These are phyloP conservation scores for Corythoichthys haematopterus DNA, from an alignment of 2,113 vertebrate genomes.

Conservation along the genomic window DNA sequence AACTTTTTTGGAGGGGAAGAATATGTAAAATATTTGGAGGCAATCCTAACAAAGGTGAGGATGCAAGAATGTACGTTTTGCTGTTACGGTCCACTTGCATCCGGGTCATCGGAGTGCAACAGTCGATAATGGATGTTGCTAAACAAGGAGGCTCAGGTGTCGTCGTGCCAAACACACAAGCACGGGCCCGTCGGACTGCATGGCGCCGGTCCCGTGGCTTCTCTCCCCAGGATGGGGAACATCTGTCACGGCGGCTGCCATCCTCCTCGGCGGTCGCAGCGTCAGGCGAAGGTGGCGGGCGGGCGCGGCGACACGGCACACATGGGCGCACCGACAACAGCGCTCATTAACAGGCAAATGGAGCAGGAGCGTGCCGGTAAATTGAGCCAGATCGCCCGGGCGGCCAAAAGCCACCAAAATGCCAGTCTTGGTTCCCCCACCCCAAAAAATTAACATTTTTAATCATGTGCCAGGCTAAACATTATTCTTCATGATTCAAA, in stretches of 20 bases:
- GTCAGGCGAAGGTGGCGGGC: constrained; percentile 69
- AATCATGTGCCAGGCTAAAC: constrained; percentile 78
- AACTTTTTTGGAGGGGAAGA: not conserved
- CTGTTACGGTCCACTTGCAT: not conserved
- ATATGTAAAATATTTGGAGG: not conserved
- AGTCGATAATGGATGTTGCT: not conserved
- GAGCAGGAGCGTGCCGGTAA: constrained; percentile 66
- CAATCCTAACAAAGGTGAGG: not conserved
- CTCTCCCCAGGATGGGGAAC: constrained; percentile 60
- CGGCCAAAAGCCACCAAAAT: constrained; percentile 71
- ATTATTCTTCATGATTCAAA: constrained; percentile 78
- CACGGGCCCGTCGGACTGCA: constrained; percentile 52
- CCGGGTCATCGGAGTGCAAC: not conserved
- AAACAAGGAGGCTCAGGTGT: constrained; percentile 49
- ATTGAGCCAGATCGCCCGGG: constrained; percentile 70
- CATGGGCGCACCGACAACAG: constrained; percentile 75
- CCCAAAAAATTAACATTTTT: constrained; percentile 70
- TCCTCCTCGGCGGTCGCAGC: constrained; percentile 64
- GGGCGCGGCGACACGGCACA: constrained; percentile 69
- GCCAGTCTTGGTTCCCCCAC: constrained; percentile 46
- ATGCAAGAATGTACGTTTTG: not conserved
- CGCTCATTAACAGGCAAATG: constrained; percentile 78
- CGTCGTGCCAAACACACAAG: constrained; percentile 45
- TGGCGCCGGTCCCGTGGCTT: constrained; percentile 44
- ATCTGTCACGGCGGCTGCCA: constrained; percentile 70